Evolutionary conservation across 2,888 invertebrate species (phyloP).

Genomic region (Microdon myrmicae): DNA sequence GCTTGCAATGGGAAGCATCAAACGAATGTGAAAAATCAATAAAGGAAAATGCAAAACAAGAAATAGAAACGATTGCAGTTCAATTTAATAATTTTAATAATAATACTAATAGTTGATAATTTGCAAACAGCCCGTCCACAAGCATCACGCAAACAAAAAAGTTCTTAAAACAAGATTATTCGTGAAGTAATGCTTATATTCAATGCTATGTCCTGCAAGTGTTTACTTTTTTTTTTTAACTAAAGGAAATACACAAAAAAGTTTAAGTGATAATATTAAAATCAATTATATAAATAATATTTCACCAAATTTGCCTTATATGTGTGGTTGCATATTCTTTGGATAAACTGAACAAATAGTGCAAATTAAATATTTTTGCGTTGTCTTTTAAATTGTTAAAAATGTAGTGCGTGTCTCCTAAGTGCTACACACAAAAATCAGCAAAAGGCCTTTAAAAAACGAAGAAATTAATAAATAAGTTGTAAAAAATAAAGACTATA

Average conservation of each 20-base stretch:
- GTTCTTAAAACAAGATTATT: background rate
- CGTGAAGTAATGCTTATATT: conserved; percentile 8
- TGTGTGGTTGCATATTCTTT: conserved; percentile 2
- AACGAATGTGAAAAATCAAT: conserved; percentile 9
- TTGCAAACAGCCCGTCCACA: conserved; percentile 42
- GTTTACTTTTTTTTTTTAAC: conserved; percentile 20
- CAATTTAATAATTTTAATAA: no score
- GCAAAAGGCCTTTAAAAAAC: conserved; percentile 2
- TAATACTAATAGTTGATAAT: background rate
- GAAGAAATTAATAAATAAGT: background rate
- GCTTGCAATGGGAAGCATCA: no score
- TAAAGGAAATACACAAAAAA: no score
- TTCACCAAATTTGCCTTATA: conserved; percentile 49
- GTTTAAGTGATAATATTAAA: background rate
- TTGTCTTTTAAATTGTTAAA: conserved; percentile 2
- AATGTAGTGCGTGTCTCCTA: conserved; percentile 4
- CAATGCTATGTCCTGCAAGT: conserved; percentile 42
- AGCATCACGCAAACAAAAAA: conserved; percentile 20
- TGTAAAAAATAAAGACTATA: background rate
- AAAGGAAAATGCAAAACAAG: no score
- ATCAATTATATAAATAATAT: conserved; percentile 5
- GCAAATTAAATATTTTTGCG: background rate
- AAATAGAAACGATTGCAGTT: no score
- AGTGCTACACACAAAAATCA: conserved; percentile 1
- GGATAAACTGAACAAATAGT: conserved; percentile 1